Conservation (phyloP, 2,797 vertebrate species). For the Notoglanidium macrostoma region DNA sequence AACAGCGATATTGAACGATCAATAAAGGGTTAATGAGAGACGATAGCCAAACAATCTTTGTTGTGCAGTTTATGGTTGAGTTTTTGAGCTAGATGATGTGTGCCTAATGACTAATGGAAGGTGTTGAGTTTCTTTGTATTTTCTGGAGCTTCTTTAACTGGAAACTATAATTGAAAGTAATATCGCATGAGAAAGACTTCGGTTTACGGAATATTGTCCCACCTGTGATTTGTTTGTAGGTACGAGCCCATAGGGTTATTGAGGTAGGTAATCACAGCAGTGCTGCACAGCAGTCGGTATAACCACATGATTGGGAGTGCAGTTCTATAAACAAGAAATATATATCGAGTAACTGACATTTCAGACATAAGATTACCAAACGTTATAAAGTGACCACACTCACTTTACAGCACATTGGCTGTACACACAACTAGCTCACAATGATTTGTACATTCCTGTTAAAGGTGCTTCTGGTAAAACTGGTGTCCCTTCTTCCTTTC, state of each 20-base stretch:
- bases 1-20: too few species aligned
- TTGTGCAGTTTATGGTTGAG: too few species aligned
- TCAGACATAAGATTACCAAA: neutral
- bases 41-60: too few species aligned
- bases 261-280: neutral
- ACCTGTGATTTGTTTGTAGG: neutral
- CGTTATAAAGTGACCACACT: too few species aligned
- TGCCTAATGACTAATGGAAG: neutral
- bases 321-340: neutral
- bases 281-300: neutral
- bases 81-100: neutral
- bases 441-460: neutral
- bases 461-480: neutral
- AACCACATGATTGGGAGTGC: neutral
- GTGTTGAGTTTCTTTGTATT: neutral
- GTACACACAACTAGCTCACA: neutral
- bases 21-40: too few species aligned
- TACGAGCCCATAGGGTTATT: neutral
- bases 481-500: neutral
- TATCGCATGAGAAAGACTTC: neutral
- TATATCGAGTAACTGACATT: neutral
- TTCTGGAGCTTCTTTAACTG: neutral
- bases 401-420: too few species aligned
- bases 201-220: neutral
- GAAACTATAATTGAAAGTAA: neutral